Evolutionary conservation across 1,140 invertebrate species (phyloP).

Genomic region (Charaxes varanes): DNA sequence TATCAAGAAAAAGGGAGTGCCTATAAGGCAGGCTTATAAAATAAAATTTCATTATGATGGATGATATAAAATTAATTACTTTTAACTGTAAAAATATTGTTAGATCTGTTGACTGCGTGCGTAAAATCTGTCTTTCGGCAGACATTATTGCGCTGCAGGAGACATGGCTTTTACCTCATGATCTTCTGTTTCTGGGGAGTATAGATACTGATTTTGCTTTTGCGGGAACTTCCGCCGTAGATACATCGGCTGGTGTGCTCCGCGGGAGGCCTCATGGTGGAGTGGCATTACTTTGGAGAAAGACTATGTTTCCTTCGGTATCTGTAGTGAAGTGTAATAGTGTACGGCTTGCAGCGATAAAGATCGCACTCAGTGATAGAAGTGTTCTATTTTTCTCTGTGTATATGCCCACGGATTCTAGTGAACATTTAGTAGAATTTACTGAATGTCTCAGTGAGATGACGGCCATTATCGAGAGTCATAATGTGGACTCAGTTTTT

Average conservation of each 20-base stretch:
- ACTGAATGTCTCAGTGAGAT: slow-evolving; percentile 1
- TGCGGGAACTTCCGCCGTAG: slow-evolving; percentile 8
- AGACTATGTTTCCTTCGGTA: slow-evolving; percentile 1
- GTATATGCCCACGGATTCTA: slow-evolving; percentile 5
- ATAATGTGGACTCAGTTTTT: background rate
- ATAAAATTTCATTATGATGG: slow-evolving; percentile 1
- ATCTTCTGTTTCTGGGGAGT: slow-evolving; percentile 8
- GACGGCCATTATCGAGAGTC: slow-evolving; percentile 3
- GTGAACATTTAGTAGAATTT: slow-evolving; percentile 2
- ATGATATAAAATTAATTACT: slow-evolving; percentile 8
- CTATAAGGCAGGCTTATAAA: background rate
- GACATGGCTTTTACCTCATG: slow-evolving; percentile 16
- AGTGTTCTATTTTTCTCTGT: background rate
- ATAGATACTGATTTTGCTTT: slow-evolving; percentile 7
- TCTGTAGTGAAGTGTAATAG: slow-evolving; percentile 1
- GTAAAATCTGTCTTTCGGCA: slow-evolving; percentile 12
- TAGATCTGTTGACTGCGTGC: slow-evolving; percentile 14
- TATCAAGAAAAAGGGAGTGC: background rate
- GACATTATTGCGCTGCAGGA: no score
- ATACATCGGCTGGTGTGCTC: slow-evolving; percentile 2
- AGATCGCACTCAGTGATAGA: background rate
- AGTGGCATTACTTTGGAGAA: slow-evolving; percentile 6
- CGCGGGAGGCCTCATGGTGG: slow-evolving; percentile 10
- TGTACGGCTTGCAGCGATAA: slow-evolving; percentile 1
- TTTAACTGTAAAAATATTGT: slow-evolving; percentile 25